Conservation (phyloP, 2,797 vertebrate genomes). For the Kryptolebias ocellatus region DNA sequence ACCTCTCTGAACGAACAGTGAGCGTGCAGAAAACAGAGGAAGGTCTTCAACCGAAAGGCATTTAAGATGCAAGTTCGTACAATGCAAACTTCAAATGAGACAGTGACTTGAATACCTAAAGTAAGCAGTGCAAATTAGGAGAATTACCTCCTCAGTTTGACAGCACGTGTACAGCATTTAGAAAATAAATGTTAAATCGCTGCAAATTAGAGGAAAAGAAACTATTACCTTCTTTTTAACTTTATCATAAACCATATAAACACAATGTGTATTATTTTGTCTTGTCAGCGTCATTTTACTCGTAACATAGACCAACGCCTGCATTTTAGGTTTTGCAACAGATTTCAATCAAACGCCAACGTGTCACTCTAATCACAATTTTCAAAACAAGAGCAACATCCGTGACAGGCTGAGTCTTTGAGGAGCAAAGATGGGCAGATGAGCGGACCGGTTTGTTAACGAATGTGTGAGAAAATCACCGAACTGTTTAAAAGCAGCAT, state of each 20-base stretch:
- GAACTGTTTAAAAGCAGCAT: slow-evolving; percentile 1
- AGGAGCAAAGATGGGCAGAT: not conserved
- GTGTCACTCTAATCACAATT: too few relatives aligned
- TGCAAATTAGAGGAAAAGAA: too few relatives aligned
- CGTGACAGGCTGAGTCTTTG: not conserved
- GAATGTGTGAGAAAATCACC: not conserved
- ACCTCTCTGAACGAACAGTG: slow-evolving; percentile 4
- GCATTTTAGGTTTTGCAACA: not conserved
- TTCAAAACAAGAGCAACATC: not conserved
- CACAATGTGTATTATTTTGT: too few relatives aligned
- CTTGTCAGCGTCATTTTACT: not conserved
- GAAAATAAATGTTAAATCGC: too few relatives aligned
- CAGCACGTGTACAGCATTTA: too few relatives aligned
- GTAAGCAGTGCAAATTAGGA: too few relatives aligned
- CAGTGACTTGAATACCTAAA: too few relatives aligned
- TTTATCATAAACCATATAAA: too few relatives aligned
- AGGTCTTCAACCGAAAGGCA: not conserved
- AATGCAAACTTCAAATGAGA: too few relatives aligned
- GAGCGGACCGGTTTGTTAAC: not conserved
- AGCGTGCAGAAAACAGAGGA: slow-evolving; percentile 3
- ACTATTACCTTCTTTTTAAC: too few relatives aligned
- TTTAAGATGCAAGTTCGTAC: too few relatives aligned
- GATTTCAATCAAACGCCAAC: not conserved
- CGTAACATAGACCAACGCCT: not conserved
- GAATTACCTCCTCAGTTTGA: too few relatives aligned